Evolutionary conservation across 2,113 vertebrate genomes (phyloP).

Genomic region (Carassius auratus): DNA sequence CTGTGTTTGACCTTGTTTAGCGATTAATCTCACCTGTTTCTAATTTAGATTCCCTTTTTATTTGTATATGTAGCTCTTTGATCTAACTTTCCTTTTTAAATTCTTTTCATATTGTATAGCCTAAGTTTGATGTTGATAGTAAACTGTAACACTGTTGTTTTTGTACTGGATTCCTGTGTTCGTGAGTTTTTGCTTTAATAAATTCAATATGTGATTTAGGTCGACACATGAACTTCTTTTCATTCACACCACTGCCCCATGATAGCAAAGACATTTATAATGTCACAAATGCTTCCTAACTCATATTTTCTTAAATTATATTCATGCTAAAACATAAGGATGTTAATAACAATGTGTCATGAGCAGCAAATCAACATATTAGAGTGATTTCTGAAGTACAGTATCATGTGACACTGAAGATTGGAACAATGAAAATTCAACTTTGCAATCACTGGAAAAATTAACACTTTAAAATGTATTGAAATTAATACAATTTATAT

Average conservation of each 20-base stretch:
- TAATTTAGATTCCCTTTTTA: background rate
- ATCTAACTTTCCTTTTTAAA: background rate
- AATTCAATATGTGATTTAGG: background rate
- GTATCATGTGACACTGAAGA: background rate
- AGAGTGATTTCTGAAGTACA: background rate
- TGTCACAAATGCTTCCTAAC: background rate
- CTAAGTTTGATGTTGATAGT: background rate
- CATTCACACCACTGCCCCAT: background rate
- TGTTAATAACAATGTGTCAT: background rate
- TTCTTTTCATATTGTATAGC: background rate
- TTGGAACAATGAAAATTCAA: background rate
- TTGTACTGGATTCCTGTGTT: background rate
- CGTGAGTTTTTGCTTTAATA: background rate
- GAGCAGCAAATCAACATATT: background rate
- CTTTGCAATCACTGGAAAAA: background rate
- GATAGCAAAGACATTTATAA: background rate
- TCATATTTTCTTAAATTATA: background rate
- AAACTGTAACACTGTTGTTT: background rate
- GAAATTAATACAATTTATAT: background rate
- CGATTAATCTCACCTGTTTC: background rate
- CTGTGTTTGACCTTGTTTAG: background rate
- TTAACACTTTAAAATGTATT: background rate
- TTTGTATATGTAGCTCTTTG: background rate
- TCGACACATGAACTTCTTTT: background rate
- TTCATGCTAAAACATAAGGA: background rate